Evolutionary conservation across 2,113 vertebrate genomes (phyloP), one percentile per base, ranked within the genome.

Genomic region (Chionomys nivalis): DNA sequence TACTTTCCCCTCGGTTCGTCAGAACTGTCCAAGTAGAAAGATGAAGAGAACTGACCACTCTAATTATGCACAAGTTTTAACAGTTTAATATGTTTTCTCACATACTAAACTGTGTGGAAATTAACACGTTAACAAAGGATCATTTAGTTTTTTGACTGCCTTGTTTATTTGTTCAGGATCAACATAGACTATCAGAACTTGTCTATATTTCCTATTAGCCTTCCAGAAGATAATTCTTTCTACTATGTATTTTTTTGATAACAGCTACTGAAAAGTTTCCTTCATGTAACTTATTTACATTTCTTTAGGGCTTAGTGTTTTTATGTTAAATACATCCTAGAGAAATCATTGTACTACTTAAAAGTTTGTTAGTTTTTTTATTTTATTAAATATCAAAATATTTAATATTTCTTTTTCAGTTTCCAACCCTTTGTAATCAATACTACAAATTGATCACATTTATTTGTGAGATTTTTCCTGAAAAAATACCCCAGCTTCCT

Each of bases 381-480:
- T 78, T 93, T 33, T 70, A 85, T 79, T 95, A 91, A 47, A 36
- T 82, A 72, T 90, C 23, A 96, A 79, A 95, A 94, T 94, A 83
- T n/a, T 96, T 87, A 96, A 86, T 92, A 85, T 98, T 98, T 97
- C 94, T 97, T 96, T 97, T 93, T 95, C 98, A 99, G 99, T 99
- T 99, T 98, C 99, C 99, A 78, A 99, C 99, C 33, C 98, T 99
- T 93, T 99, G 99, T 98, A 99, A 99, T 98, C 99, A 99, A 88
- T 99, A 99, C 98, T 99, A 99, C 99, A 99, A 99, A 98, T 99
- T 99, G 98, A 99, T 99, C 98, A 99, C 99, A 91, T 99, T 99
- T 99, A 99, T 99, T 98, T 99, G 99, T 98, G 99, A 99, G 98
- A 99, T 99, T 98, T 99, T 99, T 96, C 99, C 99, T 96, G 99